Percentiles rank a stretch among this genome's conserved stretches.
These are phyloP conservation scores for Drosophila mulleri DNA, from an alignment of 2,888 invertebrate species.

Conservation along the genomic window DNA sequence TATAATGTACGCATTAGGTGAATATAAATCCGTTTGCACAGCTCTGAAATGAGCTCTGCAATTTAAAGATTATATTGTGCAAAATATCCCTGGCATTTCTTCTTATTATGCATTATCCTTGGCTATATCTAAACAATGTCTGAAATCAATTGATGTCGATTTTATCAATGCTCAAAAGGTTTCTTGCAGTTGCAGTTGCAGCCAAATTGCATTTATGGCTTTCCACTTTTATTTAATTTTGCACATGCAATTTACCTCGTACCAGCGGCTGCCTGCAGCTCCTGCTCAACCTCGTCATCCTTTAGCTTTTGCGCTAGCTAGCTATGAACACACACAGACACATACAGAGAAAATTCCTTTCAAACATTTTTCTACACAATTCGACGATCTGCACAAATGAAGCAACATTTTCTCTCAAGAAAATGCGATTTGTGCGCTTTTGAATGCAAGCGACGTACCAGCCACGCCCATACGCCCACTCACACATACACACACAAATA, in stretches of 20 bases:
- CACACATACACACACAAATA: background rate
- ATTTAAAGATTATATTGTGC: background rate
- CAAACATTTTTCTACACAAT: conserved; percentile 74
- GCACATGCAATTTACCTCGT: conserved; percentile 63
- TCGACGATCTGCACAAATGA: conserved; percentile 76
- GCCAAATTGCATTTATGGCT: conserved; percentile 80
- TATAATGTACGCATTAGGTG: background rate
- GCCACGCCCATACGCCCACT: conserved; percentile 30
- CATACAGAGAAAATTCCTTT: conserved; percentile 53
- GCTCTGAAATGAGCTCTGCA: background rate
- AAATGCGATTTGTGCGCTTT: conserved; percentile 81
- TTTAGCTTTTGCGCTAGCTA: conserved; percentile 23
- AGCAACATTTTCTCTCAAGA: conserved; percentile 78
- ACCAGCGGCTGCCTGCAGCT: conserved; percentile 1
- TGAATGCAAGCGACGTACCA: conserved; percentile 72
- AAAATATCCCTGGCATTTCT: background rate
- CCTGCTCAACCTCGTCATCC: conserved; percentile 18
- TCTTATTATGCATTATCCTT: conserved; percentile 17
- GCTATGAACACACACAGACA: conserved; percentile 34
- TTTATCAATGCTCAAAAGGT: conserved; percentile 61
- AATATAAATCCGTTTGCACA: too few species aligned
- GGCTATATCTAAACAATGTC: conserved; percentile 61
- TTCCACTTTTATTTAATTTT: conserved; percentile 72
- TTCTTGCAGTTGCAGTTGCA: conserved; percentile 43
- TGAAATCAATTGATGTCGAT: conserved; percentile 73